Conservation (phyloP, 2,797 vertebrate species). For the Spondyliosoma cantharus region DNA sequence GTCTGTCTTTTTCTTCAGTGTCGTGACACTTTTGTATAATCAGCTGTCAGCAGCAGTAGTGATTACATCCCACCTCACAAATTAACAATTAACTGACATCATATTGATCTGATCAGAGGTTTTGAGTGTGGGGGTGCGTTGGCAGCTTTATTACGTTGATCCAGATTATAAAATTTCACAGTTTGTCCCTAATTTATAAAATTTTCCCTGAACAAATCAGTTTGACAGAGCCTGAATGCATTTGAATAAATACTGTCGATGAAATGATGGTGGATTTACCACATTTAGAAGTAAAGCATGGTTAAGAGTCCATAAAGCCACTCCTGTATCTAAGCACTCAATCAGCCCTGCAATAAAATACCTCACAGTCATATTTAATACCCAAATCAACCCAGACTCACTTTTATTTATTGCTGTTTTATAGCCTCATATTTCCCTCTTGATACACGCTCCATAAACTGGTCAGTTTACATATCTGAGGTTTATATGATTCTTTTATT, state of each 20-base stretch:
- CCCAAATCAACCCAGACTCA: not conserved
- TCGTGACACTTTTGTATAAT: constrained; percentile 29
- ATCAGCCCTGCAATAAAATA: not conserved
- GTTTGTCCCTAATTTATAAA: not conserved
- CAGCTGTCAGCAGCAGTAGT: constrained; percentile 31
- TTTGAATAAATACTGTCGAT: not conserved
- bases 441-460: constrained; percentile 24
- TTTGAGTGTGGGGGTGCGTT: constrained; percentile 1
- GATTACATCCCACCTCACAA: constrained; percentile 40
- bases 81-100: constrained; percentile 30
- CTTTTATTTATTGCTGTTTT: constrained; percentile 2
- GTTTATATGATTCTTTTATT: constrained; percentile 27
- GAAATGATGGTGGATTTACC: not conserved
- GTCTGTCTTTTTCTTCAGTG: constrained; percentile 22
- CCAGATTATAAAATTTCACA: not conserved
- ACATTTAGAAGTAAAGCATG: not conserved
- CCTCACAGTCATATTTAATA: not conserved
- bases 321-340: not conserved
- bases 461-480: constrained; percentile 43
- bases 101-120: constrained; percentile 33
- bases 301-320: not conserved
- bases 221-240: constrained; percentile 15
- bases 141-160: not conserved
- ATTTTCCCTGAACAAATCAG: not conserved
- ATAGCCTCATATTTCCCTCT: not conserved